Percentiles rank a stretch among this genome's conserved stretches.
These are phyloP conservation scores for Diacarnus erythraeanus DNA, from an alignment of 37 sponge, comb jelly and placozoan genomes.

Conservation along the genomic window DNA sequence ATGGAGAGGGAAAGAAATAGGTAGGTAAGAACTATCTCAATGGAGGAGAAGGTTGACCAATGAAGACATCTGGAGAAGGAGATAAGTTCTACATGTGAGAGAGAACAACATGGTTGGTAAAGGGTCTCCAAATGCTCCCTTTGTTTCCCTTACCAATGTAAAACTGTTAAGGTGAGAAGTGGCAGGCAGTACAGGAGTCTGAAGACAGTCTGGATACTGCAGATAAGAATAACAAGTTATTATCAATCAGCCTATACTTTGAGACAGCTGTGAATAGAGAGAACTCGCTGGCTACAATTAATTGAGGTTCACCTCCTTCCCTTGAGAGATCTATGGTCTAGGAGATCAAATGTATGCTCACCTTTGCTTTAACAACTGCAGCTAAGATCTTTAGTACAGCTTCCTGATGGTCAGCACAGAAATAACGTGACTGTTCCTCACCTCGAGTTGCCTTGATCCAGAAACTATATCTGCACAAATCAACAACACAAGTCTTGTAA, in stretches of 20 bases:
- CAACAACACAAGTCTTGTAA: too few relatives aligned
- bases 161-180: slow-evolving; percentile 4
- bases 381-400: slow-evolving; percentile 64
- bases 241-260: neutral
- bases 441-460: slow-evolving; percentile 59
- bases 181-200: slow-evolving; percentile 23
- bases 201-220: slow-evolving; percentile 45
- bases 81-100: neutral
- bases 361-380: slow-evolving; percentile 69
- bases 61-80: neutral
- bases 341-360: neutral
- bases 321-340: too few relatives aligned
- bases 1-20: neutral
- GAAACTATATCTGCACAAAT: slow-evolving; percentile 52
- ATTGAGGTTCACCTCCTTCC: too few relatives aligned
- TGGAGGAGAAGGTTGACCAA: neutral
- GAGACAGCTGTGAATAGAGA: neutral
- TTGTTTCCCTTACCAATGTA: neutral
- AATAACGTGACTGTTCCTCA: slow-evolving; percentile 51
- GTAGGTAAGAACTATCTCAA: neutral
- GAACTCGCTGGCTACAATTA: too few relatives aligned
- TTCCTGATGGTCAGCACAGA: slow-evolving; percentile 84
- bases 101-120: neutral
- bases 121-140: too few relatives aligned
- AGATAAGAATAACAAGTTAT: neutral